Evolutionary conservation across 2,113 vertebrate species (phyloP).

Genomic region (Erythrolamprus reginae): DNA sequence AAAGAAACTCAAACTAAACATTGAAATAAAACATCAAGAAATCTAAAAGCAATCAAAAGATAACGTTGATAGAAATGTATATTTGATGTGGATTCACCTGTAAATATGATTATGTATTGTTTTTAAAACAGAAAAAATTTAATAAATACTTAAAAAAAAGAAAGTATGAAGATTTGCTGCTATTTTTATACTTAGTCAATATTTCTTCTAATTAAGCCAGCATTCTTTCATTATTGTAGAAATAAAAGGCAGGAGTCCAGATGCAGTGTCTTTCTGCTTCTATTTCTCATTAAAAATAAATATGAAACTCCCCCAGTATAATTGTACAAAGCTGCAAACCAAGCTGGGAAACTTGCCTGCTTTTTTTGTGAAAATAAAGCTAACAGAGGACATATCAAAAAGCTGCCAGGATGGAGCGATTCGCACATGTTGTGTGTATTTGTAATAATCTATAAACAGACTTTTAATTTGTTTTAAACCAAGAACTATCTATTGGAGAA

Average conservation of each 20-base stretch:
- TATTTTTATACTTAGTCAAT: neutral
- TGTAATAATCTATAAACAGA: neutral
- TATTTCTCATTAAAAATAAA: neutral
- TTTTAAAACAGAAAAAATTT: too few relatives aligned
- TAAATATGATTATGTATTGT: too few relatives aligned
- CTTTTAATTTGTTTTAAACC: neutral
- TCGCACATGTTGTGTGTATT: neutral
- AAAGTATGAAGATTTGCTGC: constrained; percentile 27
- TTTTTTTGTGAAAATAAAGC: neutral
- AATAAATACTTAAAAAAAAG: too few relatives aligned
- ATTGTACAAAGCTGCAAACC: neutral
- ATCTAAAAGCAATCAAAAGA: too few relatives aligned
- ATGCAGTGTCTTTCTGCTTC: neutral
- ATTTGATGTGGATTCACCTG: too few relatives aligned
- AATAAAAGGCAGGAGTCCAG: neutral
- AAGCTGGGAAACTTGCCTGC: neutral
- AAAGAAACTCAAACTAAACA: too few relatives aligned
- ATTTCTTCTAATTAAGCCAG: constrained; percentile 5
- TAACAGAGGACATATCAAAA: neutral
- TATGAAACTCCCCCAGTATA: neutral
- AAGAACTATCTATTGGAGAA: neutral
- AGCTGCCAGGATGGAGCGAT: neutral
- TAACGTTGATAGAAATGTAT: too few relatives aligned
- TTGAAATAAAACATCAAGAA: too few relatives aligned
- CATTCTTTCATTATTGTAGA: neutral